Base-by-base conservation (phyloP, 1,140 invertebrate species). In the Formica selysi region DNA sequence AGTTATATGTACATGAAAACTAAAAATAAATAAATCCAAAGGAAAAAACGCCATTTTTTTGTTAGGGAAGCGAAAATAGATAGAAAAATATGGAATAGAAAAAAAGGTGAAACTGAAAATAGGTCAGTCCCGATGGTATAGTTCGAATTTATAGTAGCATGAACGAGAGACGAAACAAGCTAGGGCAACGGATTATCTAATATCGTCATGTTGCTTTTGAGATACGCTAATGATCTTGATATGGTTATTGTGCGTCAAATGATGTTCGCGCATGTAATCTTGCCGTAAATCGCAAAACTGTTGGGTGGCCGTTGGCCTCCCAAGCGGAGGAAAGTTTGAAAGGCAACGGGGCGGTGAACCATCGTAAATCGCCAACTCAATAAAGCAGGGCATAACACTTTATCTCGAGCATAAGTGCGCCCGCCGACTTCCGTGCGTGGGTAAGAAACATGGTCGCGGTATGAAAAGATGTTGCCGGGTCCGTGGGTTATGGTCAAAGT, bases 311-410 rank as follows among this genome's bases (percentile, higher is more conserved):
- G 19, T 74, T 48, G 79, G 38, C 26, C 68, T 41, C 26, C 4
- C 48, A 16, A 1, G 36, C 32, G 57, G 11, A 32, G 61, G n/a
- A 86, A 51, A 87, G 48, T 74, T 84, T 54, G 73, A 61, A 81
- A 74, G 64, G 41, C 36, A 41, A 16, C 74, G 48, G 64, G 57
- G 54, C 11, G 32, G 71, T 73, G 48, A 48, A 61, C 44, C 51
- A 57, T 36, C 62, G 86, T 92, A 91, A 91, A 92, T 92, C 85
- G 87, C 29, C 48, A 64, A 68, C 79, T 91, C 88, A 85, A 92
- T 92, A 91, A 91, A 92, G 81, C 76, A 68, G 59, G 76, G 62
- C 76, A 90, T 90, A 89, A 87, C 87, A 88, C 89, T 92, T 91
- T 92, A 86, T 92, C 90, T 91, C 73, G 59, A 61, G 79, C 86